phyloP scores from a whole-genome alignment of 2,113 vertebrate genomes.

The Oreochromis spilurus region DNA sequence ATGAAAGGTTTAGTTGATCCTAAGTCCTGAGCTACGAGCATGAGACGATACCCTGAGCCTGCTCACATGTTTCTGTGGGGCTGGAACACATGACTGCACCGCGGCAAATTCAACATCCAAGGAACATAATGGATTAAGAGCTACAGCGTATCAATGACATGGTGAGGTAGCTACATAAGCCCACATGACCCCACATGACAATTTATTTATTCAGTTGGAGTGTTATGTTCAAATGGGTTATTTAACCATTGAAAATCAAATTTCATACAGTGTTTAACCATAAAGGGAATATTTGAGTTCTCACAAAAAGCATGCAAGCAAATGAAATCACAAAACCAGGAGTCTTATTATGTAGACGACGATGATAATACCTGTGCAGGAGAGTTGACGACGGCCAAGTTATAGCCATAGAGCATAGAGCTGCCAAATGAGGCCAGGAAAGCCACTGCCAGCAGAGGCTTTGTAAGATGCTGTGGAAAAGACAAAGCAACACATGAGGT shows the following conservation, averaged over 20 bases:
- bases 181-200: constrained; percentile 32
- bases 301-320: not conserved
- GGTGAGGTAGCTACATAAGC: not conserved
- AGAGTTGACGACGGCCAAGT: constrained; percentile 87
- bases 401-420: constrained; percentile 88
- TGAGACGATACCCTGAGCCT: not conserved
- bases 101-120: not conserved
- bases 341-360: not conserved
- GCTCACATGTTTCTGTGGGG: not conserved
- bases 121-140: not conserved
- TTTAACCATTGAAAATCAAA: not conserved
- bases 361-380: constrained; percentile 72
- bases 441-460: constrained; percentile 76
- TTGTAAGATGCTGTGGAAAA: constrained; percentile 74
- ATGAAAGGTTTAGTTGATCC: not conserved
- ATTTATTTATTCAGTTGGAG: not conserved
- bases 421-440: constrained; percentile 85
- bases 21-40: not conserved
- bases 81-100: constrained; percentile 8
- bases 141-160: constrained; percentile 9
- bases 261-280: not conserved
- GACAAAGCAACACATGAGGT: not conserved
- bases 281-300: not conserved
- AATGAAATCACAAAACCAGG: not conserved
- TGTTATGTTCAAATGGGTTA: not conserved